phyloP scores from a whole-genome alignment of 2,797 vertebrate genomes.

The Natrix natrix region DNA sequence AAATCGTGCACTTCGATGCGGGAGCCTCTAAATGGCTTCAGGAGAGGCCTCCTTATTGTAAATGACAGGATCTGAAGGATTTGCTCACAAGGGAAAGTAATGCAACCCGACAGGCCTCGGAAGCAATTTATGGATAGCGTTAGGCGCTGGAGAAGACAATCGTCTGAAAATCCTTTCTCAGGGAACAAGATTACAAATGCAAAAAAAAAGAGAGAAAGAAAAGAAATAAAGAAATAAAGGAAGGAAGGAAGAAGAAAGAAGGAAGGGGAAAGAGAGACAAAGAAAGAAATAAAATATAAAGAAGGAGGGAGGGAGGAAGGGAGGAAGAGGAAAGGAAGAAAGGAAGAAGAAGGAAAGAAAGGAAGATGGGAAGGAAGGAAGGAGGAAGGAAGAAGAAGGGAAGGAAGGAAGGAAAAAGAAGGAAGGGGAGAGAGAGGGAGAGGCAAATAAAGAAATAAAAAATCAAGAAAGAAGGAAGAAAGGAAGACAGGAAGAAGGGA shows the following conservation, averaged over 20 bases:
- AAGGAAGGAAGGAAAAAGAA: no score
- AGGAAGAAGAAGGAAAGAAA: no score
- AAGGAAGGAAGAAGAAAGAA: background rate
- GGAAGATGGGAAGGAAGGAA: no score
- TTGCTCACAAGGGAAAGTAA: slow-evolving; percentile 75
- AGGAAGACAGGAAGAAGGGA: no score
- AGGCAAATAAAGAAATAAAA: no score
- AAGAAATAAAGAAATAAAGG: slow-evolving; percentile 41
- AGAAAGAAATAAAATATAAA: no score
- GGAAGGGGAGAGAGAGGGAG: no score
- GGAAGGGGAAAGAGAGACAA: no score
- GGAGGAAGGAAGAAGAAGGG: no score
- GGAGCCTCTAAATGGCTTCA: slow-evolving; percentile 64
- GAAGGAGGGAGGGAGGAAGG: no score
- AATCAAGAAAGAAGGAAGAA: no score
- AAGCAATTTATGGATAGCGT: slow-evolving; percentile 76
- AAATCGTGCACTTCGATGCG: slow-evolving; percentile 54
- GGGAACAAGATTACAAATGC: background rate
- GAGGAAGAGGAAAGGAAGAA: no score
- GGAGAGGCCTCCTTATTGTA: slow-evolving; percentile 53
- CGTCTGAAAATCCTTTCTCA: slow-evolving; percentile 76
- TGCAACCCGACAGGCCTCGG: slow-evolving; percentile 82
- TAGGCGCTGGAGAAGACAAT: slow-evolving; percentile 75
- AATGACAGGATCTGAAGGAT: slow-evolving; percentile 78
- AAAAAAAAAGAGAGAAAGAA: background rate